Evolutionary conservation across 2,888 invertebrate genomes (phyloP), one percentile per base, ranked within the genome.

Genomic region (Biston stratarius): DNA sequence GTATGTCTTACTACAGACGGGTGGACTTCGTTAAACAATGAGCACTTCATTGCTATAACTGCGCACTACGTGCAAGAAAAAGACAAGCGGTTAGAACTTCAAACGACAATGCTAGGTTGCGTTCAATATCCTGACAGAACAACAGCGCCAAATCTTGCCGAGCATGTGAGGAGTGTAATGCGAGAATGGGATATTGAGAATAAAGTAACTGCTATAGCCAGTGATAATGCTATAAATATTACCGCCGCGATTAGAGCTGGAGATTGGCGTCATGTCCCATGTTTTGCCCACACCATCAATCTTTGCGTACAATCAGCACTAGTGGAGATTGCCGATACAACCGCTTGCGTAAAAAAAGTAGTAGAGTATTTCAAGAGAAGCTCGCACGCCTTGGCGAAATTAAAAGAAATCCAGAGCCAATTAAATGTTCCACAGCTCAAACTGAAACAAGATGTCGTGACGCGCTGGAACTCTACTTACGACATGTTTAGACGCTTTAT

Each of bases 351-450:
- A 0, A 61, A 52, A 61, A 34, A 12, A 15, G 7, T 51, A 1
- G 60, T 60, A 6, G 51, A 51, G 6, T 60, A 51, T 51, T 60
- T 60, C 11, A 60, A 60, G 15, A 51, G 51, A 10, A 51, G 60
- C 40, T 48, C 51, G 0, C 33, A 12, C 40, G 60, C 42, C 6
- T n/a, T 24, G 33, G 24, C n/a, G 14, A 60, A 51, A 33, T 42
- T 60, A 7, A 49, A 42, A 1, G 42, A 60, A 33, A 33, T 60
- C 3, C 60, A 51, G 42, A n/a, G 6, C 9, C 51, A 60, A 24
- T 14, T 42, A 33, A 38, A 51, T 15, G 14, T 60, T 15, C 9
- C 51, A 6, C 49, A 51, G 14, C 42, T 60, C 8, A 60, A 60
- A 14, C 42, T 59, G 34, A 59, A 59, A 38, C 59, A 59, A 38